Base-by-base conservation (phyloP, 1,140 invertebrate species). In the Ips nitidus region DNA sequence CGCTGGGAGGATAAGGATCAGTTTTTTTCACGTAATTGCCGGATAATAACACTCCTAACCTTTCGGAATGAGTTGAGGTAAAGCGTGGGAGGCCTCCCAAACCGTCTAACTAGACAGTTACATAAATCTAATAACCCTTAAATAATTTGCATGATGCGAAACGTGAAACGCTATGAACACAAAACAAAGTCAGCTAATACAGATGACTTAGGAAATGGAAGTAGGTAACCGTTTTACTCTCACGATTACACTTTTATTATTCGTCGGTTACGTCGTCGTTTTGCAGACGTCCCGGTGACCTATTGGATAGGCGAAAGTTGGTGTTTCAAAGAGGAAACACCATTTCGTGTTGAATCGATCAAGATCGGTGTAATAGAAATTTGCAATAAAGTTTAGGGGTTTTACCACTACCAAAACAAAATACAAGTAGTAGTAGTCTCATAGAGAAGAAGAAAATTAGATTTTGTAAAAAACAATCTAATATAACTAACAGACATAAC, bases 201-300 rank as follows among this genome's bases (percentile, higher is more conserved):
- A 52, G 60, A 62, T 52, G 47, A 40, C 22, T 52, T 52, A 62
- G 59, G 59, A 62, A 52, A 62, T 62, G 47, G 60, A 62, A 62
- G 47, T 52, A 62, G 47, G 47, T 62, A 52, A 62, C 45, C 45
- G 38, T 52, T 62, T 52, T 50, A 41, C 47, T 62, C 60, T 62
- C 60, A 62, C 60, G 60, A 58, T 40, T 40, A 41, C 56, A 58
- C 40, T 58, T 58, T 58, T 58, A 58, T 58, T 8, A 58, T 58
- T 40, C 7, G 7, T 6, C 37, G 40, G 37, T 58, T 41, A 58
- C 40, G 56, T 58, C 37, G 56, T 58, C 37, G 56, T 40, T 58
- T 41, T 41, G 6, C 40, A 58, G 56, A 41, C 56, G 37, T 39
- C 41, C 56, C 6, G 56, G 56, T 58, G 56, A 58, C 56, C 56